These are phyloP conservation scores for Panorpa germanica DNA, from an alignment of 2,888 invertebrate genomes.

Conservation along the genomic window DNA sequence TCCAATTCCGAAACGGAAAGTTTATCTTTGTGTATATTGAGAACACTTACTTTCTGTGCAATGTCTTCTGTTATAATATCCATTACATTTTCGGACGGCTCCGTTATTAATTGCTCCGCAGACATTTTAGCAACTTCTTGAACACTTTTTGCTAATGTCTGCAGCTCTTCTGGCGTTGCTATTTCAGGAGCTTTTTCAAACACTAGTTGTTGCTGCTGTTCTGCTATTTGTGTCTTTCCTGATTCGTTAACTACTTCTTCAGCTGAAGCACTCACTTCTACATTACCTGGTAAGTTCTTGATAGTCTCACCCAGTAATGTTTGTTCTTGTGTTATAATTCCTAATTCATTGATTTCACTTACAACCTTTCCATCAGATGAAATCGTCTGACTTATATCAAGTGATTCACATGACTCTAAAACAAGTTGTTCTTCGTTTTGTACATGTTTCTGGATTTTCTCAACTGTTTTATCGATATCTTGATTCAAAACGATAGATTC, in stretches of 20 bases:
- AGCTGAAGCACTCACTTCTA: conserved; percentile 14
- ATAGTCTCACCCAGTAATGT: conserved; percentile 11
- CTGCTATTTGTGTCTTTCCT: conserved; percentile 13
- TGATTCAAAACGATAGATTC: no score
- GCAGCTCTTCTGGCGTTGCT: conserved; percentile 12
- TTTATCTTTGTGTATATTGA: no score
- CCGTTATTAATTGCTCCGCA: conserved; percentile 10
- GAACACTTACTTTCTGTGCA: conserved; percentile 7
- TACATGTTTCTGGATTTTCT: no score
- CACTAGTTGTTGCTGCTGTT: conserved; percentile 13
- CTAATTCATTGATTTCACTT: conserved; percentile 20
- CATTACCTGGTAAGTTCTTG: conserved; percentile 9
- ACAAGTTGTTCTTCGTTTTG: conserved; percentile 7
- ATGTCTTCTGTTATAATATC: conserved; percentile 3
- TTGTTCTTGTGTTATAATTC: conserved; percentile 15
- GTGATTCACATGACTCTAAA: conserved; percentile 5
- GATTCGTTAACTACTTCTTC: conserved; percentile 13
- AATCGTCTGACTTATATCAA: conserved; percentile 11
- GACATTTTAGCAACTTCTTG: conserved; percentile 12
- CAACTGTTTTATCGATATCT: no score
- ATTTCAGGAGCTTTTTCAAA: conserved; percentile 11
- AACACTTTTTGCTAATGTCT: conserved; percentile 12
- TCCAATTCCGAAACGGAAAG: conserved; percentile 2
- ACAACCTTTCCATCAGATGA: conserved; percentile 10
- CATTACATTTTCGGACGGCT: conserved; percentile 9